A percentile compares a stretch with the other conserved stretches of the same genome.
These are phyloP conservation scores for Perithous albicinctus DNA, from an alignment of 2,888 invertebrate species.

Conservation along the genomic window DNA sequence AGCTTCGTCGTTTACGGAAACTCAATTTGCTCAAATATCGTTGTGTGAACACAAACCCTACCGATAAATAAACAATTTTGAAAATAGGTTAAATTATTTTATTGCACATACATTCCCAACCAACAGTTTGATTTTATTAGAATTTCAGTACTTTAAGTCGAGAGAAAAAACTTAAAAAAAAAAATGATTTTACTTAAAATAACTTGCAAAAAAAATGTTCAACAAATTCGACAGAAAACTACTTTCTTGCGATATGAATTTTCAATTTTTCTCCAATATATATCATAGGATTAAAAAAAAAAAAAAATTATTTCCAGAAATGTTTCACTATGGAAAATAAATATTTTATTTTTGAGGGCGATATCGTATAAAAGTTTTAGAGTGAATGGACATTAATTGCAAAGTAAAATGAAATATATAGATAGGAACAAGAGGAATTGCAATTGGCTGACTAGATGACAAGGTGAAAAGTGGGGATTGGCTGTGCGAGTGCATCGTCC, in stretches of 20 bases:
- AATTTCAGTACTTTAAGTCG: no score
- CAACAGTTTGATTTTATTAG: no score
- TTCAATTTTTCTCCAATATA: no score
- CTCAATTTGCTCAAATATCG: background rate
- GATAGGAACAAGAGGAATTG: conserved; percentile 22
- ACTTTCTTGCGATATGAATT: no score
- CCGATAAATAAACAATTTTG: background rate
- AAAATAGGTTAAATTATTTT: background rate
- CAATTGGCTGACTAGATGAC: conserved; percentile 45
- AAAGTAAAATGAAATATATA: conserved; percentile 6
- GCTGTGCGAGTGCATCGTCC: conserved; percentile 83
- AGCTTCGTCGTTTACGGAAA: background rate
- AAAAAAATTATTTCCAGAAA: no score
- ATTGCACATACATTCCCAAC: background rate
- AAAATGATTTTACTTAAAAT: no score
- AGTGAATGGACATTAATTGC: background rate
- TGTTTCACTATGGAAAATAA: no score
- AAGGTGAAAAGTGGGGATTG: conserved; percentile 63
- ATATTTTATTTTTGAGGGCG: background rate
- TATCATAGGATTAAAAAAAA: no score
- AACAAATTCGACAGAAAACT: no score
- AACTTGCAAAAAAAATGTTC: no score
- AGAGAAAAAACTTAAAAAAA: no score
- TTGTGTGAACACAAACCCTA: background rate
- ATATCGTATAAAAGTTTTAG: background rate